Conservation (phyloP, 2,888 invertebrate species). For the Chironomus riparius region DNA sequence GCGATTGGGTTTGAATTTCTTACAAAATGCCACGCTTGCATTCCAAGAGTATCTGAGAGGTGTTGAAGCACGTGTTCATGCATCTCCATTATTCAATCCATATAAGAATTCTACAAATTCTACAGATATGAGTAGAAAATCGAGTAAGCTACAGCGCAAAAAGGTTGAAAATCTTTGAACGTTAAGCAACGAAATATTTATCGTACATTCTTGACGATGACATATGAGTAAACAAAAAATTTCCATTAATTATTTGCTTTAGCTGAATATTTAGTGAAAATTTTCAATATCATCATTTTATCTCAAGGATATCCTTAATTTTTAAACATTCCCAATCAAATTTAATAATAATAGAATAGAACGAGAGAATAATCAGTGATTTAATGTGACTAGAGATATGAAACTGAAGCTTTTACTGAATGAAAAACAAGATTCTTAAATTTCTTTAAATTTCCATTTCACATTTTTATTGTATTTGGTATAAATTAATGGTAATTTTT, state of each 20-base stretch:
- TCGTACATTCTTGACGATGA: constrained; percentile 22
- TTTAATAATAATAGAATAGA: neutral
- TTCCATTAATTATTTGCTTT: neutral
- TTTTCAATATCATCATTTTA: neutral
- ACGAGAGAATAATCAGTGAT: too few relatives aligned
- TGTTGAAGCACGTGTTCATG: constrained; percentile 42
- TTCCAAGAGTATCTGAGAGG: constrained; percentile 55
- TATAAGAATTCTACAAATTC: neutral
- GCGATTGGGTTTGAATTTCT: constrained; percentile 54
- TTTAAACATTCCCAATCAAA: neutral
- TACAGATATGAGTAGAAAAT: neutral
- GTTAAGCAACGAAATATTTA: neutral
- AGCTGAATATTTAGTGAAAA: neutral
- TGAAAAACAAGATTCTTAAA: neutral
- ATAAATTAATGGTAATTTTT: neutral
- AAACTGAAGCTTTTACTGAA: too few relatives aligned
- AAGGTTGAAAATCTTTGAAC: neutral
- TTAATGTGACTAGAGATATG: too few relatives aligned
- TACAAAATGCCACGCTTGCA: constrained; percentile 58
- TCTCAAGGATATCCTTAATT: neutral
- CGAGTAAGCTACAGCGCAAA: neutral
- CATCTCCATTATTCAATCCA: constrained; percentile 16
- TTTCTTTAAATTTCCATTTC: neutral
- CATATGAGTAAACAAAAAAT: neutral
- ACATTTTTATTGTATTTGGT: neutral